These are phyloP conservation scores for Helicolenus hilgendorfi DNA, from an alignment of 2,797 vertebrate species.

Conservation along the genomic window DNA sequence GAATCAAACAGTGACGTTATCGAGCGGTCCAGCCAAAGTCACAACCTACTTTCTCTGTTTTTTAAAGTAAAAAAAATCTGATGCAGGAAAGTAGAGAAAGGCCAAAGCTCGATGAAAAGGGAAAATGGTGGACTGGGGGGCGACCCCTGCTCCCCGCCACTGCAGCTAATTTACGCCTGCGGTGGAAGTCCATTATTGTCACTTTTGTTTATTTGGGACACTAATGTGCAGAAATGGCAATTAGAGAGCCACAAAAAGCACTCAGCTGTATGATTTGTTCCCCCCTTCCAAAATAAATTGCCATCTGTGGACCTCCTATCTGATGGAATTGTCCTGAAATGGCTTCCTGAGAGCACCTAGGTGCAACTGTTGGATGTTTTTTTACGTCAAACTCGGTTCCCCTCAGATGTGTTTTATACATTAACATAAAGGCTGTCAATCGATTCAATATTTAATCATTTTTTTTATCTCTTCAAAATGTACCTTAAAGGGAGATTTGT, in stretches of 20 bases:
- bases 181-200: constrained; percentile 64
- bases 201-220: constrained; percentile 72
- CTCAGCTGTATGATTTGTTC: constrained; percentile 46
- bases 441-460: too few relatives aligned
- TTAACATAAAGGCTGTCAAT: neutral
- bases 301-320: constrained; percentile 48
- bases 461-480: too few relatives aligned
- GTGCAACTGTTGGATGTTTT: neutral
- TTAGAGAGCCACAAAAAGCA: constrained; percentile 61
- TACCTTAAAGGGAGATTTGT: too few relatives aligned
- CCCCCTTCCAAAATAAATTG: constrained; percentile 39
- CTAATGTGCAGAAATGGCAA: constrained; percentile 71
- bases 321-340: constrained; percentile 54
- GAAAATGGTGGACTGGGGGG: neutral
- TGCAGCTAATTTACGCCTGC: constrained; percentile 57
- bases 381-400: neutral
- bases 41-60: neutral
- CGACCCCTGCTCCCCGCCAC: constrained; percentile 5
- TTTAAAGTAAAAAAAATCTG: neutral
- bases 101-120: constrained; percentile 2
- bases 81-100: constrained; percentile 6
- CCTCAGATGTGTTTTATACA: neutral
- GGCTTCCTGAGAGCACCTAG: constrained; percentile 10
- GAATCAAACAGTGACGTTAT: neutral
- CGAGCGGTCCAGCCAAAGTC: neutral